Evolutionary conservation across 2,797 vertebrate genomes (phyloP), one percentile per base, ranked within the genome.

Genomic region (Eulemur rubriventer): DNA sequence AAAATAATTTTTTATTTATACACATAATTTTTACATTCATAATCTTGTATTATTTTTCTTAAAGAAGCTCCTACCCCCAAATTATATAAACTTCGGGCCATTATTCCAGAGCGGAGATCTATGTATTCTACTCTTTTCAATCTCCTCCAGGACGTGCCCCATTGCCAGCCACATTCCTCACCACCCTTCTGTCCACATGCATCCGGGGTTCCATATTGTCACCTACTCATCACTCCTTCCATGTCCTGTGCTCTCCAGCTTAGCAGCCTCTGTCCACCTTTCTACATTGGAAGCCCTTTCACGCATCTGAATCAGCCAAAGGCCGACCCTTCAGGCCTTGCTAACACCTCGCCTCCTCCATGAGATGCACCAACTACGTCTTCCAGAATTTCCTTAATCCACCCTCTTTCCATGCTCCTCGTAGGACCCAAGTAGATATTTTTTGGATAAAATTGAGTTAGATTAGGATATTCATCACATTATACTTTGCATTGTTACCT

Each of bases 11-110:
- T 57, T 70, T 24, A 57, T 30, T 78, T 85, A 12, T 10, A 12
- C 4, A 52, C 6, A 0, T 43, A 72, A 46, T 63, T 86, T 89
- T 86, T 88, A 55, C 1, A 67, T 13, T 61, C 8, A 80, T 46
- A 81, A 85, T 41, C 89, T 84, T 84, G 10, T 48, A 69, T 52
- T 70, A 17, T 38, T 87, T 95, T 95, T 55, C n/a, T 67, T 91
- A 73, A 88, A 78, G 20, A 88, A 78, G 22, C 0, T 2, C 22
- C 38, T 26, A 2, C 26, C n/a, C 28, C 57, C 33, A 67, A 75
- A 63, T 78, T 86, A 33, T 28, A 48, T 86, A 57, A 85, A 18
- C 1, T 10, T 17, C 24, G n/a, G 43, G 20, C 16, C 91, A n/a
- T 46, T 69, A 4, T 86, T 94, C 52, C 38, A 65, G 22, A 75